A percentile compares a stretch with the other conserved stretches of the same genome.
These are phyloP conservation scores for Cylas formicarius DNA, from an alignment of 1,140 invertebrate genomes.

Conservation along the genomic window DNA sequence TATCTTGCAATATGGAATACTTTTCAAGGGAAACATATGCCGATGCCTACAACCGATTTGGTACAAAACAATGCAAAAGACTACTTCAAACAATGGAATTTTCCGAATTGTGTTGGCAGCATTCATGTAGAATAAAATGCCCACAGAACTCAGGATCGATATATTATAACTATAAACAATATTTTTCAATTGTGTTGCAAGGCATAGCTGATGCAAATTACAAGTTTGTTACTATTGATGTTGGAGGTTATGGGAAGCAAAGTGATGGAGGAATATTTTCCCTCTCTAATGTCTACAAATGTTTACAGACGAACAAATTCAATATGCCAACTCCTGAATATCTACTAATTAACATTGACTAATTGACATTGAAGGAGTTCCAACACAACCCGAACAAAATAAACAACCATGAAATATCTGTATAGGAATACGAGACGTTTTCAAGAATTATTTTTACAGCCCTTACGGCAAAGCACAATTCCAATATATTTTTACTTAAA, in stretches of 20 bases:
- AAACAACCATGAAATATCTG: neutral
- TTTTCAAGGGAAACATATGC: conserved; percentile 5
- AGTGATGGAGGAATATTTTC: conserved; percentile 39
- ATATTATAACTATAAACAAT: conserved; percentile 13
- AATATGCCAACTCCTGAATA: no score
- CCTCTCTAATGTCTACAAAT: no score
- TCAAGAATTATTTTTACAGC: conserved; percentile 12
- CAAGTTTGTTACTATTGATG: conserved; percentile 37
- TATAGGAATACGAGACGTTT: conserved; percentile 4
- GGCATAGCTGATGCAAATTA: conserved; percentile 39
- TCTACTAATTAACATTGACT: conserved; percentile 14
- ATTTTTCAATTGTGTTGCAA: conserved; percentile 37
- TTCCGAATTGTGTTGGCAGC: neutral
- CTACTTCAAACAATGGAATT: conserved; percentile 5
- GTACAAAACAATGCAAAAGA: neutral
- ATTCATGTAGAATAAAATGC: conserved; percentile 22
- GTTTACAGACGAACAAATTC: no score
- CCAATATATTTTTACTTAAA: conserved; percentile 2
- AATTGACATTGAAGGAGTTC: conserved; percentile 10
- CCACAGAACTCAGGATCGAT: conserved; percentile 4
- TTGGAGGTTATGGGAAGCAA: conserved; percentile 39
- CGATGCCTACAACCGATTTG: conserved; percentile 4
- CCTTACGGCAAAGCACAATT: neutral
- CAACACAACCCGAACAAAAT: neutral
- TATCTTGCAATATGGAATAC: conserved; percentile 12